Evolutionary conservation across 2,113 vertebrate species (phyloP).

Genomic region (Etia nguti): DNA sequence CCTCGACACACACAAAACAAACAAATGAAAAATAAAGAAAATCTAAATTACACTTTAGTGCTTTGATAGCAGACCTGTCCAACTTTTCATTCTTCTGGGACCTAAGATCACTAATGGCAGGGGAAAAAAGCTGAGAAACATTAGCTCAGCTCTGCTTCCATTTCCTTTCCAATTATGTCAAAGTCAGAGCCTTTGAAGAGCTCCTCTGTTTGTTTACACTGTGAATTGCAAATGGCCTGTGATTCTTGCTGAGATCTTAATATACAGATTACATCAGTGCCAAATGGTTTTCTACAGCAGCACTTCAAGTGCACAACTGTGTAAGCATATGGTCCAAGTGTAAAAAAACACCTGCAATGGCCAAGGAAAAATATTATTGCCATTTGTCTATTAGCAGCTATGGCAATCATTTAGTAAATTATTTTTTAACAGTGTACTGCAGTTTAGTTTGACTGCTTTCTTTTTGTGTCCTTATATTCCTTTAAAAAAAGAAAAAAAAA

Average conservation of each 20-base stretch:
- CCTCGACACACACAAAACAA: background rate
- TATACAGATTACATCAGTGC: constrained; percentile 13
- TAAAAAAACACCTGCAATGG: background rate
- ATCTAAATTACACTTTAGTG: background rate
- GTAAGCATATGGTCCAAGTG: background rate
- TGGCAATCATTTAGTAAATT: background rate
- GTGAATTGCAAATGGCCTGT: constrained; percentile 41
- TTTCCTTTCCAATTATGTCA: constrained; percentile 62
- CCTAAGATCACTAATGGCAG: constrained; percentile 39
- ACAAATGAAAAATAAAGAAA: background rate
- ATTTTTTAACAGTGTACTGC: background rate
- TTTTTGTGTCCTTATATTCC: background rate
- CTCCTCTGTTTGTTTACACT: constrained; percentile 59
- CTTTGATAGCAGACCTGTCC: constrained; percentile 28
- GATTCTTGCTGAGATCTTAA: constrained; percentile 49
- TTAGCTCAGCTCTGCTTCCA: constrained; percentile 40
- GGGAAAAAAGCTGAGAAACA: constrained; percentile 29
- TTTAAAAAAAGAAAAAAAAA: background rate
- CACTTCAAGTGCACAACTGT: background rate
- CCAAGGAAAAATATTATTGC: background rate
- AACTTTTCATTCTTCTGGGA: constrained; percentile 19
- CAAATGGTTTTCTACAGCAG: constrained; percentile 29
- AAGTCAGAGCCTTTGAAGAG: constrained; percentile 56
- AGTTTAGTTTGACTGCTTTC: background rate
- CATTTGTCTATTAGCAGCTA: background rate